Evolutionary conservation across 2,797 vertebrate genomes (phyloP), one percentile per base, ranked within the genome.

Genomic region (Oceanodroma leucorhoa): DNA sequence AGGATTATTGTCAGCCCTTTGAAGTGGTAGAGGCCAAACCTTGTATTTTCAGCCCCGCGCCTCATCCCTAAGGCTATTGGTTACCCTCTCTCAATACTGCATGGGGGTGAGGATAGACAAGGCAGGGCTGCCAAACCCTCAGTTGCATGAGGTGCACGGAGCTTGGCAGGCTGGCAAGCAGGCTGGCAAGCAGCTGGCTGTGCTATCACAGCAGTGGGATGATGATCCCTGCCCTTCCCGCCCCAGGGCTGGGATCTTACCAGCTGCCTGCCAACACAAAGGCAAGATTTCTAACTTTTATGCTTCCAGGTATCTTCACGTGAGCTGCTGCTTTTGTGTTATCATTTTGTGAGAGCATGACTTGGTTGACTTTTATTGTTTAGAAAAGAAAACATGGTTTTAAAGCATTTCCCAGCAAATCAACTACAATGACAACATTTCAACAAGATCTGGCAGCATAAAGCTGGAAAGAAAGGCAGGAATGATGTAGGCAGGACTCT

Each of bases 1-100:
- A 41, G n/a, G 43, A 87, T 89, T 91, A 70, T 50, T 92, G 58
- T 87, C 70, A 89, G 34, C 27, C 20, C 40, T 95, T 91, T 76
- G 73, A 72, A 84, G 81, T 54, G 54, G 73, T 79, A 82, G 87
- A 89, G 14, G 62, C 34, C 50, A 92, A 94, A 89, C 34, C 41
- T 70, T 89, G 0, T 15, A 29, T 87, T 95, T 90, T 96, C 91
- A 84, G 55, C 78, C 72, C 46, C 70, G 51, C 3, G 3, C 71
- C 24, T 89, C 34, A 36, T 57, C 77, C 83, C 78, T 43, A 62
- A 79, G 83, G 78, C 46, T 87, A 16, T 50, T 82, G 61, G 40
- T 96, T 92, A 85, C 29, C 11, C 15, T 84, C 32, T 65, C 34
- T 87, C 71, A 54, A 3, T 79, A 58, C 72, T 65, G 58, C 62